A percentile compares a stretch with the other conserved stretches of the same genome.
phyloP scores from a whole-genome alignment of 2,113 vertebrate genomes.

The Thamnaconus septentrionalis region DNA sequence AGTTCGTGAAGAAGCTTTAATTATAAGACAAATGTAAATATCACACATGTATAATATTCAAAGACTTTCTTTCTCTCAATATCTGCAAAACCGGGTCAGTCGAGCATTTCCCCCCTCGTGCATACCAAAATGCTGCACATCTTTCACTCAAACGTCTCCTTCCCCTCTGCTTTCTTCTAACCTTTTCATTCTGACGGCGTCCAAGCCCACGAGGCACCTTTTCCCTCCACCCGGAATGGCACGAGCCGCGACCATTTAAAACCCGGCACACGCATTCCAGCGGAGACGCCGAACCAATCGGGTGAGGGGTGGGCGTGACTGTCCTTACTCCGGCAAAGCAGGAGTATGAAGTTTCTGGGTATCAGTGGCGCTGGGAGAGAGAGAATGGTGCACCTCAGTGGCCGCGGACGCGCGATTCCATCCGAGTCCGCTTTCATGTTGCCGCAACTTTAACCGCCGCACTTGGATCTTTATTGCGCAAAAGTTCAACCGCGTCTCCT shows the following conservation, averaged over 20 bases:
- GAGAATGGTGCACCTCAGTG: constrained; percentile 73
- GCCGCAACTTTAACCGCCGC: constrained; percentile 51
- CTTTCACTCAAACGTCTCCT: neutral
- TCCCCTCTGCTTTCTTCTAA: neutral
- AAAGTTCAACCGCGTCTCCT: constrained; percentile 47
- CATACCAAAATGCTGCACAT: too few relatives aligned
- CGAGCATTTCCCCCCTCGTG: too few relatives aligned
- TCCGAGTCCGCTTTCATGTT: constrained; percentile 21
- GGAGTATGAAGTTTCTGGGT: constrained; percentile 73
- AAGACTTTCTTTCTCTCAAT: too few relatives aligned
- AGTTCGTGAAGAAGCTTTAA: too few relatives aligned
- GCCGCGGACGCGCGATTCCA: constrained; percentile 44
- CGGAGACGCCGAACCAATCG: constrained; percentile 63
- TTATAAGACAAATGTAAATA: too few relatives aligned
- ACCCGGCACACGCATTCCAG: constrained; percentile 59
- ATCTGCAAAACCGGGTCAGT: too few relatives aligned
- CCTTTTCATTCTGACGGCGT: constrained; percentile 19
- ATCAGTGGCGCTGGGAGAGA: constrained; percentile 61
- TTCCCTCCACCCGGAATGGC: constrained; percentile 52
- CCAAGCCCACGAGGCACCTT: constrained; percentile 19
- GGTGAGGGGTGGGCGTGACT: constrained; percentile 59
- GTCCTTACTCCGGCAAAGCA: constrained; percentile 52
- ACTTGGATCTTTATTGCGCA: constrained; percentile 22
- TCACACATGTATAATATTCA: too few relatives aligned
- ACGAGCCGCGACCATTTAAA: constrained; percentile 56